Conservation (phyloP, 1,140 invertebrate genomes). For the Leptinotarsa defecta region DNA sequence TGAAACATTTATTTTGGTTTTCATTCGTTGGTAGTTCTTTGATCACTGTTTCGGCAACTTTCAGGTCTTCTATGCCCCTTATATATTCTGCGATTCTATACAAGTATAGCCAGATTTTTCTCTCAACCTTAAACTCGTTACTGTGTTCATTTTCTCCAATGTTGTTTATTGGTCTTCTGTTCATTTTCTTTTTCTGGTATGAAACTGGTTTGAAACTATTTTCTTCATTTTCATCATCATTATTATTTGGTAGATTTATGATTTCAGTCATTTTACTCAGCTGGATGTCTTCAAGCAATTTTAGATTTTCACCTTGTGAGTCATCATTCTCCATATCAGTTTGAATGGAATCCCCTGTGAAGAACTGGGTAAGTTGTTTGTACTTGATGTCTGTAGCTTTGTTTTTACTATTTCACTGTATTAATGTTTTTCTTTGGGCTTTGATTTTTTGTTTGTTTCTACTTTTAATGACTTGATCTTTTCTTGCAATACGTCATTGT, state of each 20-base stretch:
- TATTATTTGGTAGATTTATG: no score
- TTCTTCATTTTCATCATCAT: background rate
- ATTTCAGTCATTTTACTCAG: no score
- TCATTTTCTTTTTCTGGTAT: background rate
- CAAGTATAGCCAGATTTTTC: background rate
- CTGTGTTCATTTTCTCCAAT: background rate
- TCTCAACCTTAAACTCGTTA: background rate
- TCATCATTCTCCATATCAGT: no score
- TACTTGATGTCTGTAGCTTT: no score
- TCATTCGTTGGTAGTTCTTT: background rate
- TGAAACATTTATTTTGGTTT: slow-evolving; percentile 12
- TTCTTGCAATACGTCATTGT: background rate
- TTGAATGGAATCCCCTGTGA: no score
- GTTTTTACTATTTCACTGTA: background rate
- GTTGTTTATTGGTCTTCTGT: background rate
- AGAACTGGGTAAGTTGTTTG: no score
- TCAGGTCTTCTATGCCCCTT: background rate
- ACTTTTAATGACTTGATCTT: background rate
- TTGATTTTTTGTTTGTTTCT: background rate
- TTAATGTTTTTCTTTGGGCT: background rate
- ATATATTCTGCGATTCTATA: background rate
- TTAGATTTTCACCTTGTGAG: no score
- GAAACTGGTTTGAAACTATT: background rate
- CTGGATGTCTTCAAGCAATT: no score
- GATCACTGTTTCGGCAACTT: background rate